Evolutionary conservation across 2,888 invertebrate genomes (phyloP), one percentile per base, ranked within the genome.

Genomic region (Euzetes globulus): DNA sequence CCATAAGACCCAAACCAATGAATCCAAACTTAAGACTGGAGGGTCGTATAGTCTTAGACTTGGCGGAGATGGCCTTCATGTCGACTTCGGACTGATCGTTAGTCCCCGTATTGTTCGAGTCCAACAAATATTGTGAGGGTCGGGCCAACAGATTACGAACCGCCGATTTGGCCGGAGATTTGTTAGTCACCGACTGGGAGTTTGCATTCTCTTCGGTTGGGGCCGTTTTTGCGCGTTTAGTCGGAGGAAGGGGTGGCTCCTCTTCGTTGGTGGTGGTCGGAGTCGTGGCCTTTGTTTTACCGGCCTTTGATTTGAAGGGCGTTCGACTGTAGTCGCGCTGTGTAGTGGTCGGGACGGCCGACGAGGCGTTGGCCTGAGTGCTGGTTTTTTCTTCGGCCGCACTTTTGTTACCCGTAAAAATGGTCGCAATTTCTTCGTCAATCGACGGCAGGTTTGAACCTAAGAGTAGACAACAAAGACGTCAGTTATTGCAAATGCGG

Each of bases 1-100:
- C 96, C 91, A 97, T 96, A 81, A 92, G 92, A 75, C 96, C 96
- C 45, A 97, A 87, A 0, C 97, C 97, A 37, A 97, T 88, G 84
- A 97, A 96, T 37, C 97, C 97, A 82, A 97, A 95, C 81, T 89
- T 91, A 84, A 91, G 87, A 78, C 87, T 87, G 27, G 94, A 92
- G 0, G 96, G 90, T 77, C 88, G 88, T 78, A 95, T 92, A 79
- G 92, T 89, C 83, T 92, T 93, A 80, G 89, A 90, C 79, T 89
- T 89, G 17, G 93, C 83, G 0, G 89, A 89, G 79, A 91, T 89
- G 0, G 91, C 89, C 1, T 91, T 87, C 72, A 88, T 88, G 82
- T 88, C 88, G 80, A 93, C 86, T 82, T 93, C 91, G 74, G 55
- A 25, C 27, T 65, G 71, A 25, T 72, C 63, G 52, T 75, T 75